Evolutionary conservation across 2,113 vertebrate genomes (phyloP), one percentile per base, ranked within the genome.

Genomic region (Poeciliopsis occidentalis): DNA sequence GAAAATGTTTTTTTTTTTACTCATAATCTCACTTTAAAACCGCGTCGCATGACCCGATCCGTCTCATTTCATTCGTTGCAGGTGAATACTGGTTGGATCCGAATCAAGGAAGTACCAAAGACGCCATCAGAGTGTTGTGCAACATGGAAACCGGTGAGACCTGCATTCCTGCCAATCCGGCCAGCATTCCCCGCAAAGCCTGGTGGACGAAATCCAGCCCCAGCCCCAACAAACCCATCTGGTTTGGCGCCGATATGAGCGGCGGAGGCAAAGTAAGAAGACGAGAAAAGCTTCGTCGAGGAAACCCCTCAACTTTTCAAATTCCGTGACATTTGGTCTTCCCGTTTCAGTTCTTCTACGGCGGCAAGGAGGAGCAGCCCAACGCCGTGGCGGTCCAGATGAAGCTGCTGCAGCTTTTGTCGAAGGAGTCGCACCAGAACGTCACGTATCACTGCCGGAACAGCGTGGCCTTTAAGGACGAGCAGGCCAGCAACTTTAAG

Each of bases 71-170:
- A 4, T 80, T 44, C 67, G 3, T 67, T 84, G 44, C 67, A 99
- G 98, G 98, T 3, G 94, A 98, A 34, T 99, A 98, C 75, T 99
- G 98, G 98, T 94, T 99, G 65, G 98, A 99, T 90, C 98, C 98
- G 37, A 99, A 99, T 72, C 97, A 98, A 69, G 98, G 98, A 4
- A 98, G 95, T 78, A 76, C 91, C 12, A 96, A 96, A 91, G 98
- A 99, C 83, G 97, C 98, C 67, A 96, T 99, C 79, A 96, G 95
- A 91, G 98, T 99, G 34, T 95, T 95, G 90, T 99, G 98, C 87
- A 96, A 99, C 77, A 97, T 99, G 98, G 96, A 97, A 75, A 97
- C 91, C 4, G 97, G 97, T 30, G 98, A 99, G 90, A 97, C 97
- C 0, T 99, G 98, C 75, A 96, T 99, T 86, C 92, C 96, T 31